Evolutionary conservation across 2,113 vertebrate species (phyloP), one percentile per base, ranked within the genome.

Genomic region (Motacilla alba): DNA sequence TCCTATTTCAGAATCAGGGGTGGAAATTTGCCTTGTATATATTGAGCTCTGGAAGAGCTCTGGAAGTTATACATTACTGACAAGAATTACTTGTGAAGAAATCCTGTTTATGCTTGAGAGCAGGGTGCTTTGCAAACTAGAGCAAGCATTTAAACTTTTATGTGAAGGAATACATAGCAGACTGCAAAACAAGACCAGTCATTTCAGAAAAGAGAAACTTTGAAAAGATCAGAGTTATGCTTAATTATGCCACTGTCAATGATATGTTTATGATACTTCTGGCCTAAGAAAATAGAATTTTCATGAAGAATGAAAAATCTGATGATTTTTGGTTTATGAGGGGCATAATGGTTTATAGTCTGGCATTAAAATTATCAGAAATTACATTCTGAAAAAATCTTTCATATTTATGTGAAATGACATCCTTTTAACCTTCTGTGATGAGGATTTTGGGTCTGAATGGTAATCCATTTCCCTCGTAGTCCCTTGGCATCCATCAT

Each of bases 71-170:
- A 37, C 8, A 11, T 87, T 39, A 58, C 33, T 68, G 64, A 39
- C 30, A 79, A 78, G 33, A 55, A 79, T 56, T 33, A 47, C 39
- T 67, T 43, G 8, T 66, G 31, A 83, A 46, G n/a, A 50, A 89
- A 52, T 35, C 50, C 63, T 74, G 14, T 79, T 18, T 64, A 16
- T 0, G 0, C 13, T 83, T 4, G 6, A 44, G 7, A 77, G 18
- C 43, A 78, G 50, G 72, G 15, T 59, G 35, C 24, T 47, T 83
- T 70, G 47, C 27, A 67, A 84, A 75, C 47, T 44, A 30, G 23
- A 60, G 21, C 15, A 81, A 93, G 14, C 18, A 60, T 63, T 33
- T 13, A 28, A 84, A 84, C 27, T 60, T 63, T 89, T 67, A 37
- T 39, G 12, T 60, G 62, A 41, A 85, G 64, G 52, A 68, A 50